Conservation (phyloP, 2,113 vertebrate genomes). For the Pelusios castaneus region DNA sequence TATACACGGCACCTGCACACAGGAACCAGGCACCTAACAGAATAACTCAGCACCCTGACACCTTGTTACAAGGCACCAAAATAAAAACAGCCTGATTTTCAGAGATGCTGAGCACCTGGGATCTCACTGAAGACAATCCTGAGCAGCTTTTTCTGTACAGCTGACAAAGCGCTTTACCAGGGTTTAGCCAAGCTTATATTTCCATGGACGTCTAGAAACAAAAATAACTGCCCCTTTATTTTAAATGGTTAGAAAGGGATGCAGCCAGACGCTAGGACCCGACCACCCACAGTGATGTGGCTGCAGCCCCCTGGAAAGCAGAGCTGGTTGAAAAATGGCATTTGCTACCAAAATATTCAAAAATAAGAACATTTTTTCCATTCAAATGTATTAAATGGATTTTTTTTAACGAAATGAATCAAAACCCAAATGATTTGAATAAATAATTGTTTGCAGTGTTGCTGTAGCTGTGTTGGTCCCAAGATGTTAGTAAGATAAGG, state of each 20-base stretch:
- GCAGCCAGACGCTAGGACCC: constrained; percentile 43
- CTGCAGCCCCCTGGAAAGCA: not conserved
- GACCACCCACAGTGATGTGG: constrained; percentile 23
- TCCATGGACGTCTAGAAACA: constrained; percentile 10
- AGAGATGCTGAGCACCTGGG: constrained; percentile 13
- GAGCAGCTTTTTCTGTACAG: constrained; percentile 42
- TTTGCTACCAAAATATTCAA: constrained; percentile 34
- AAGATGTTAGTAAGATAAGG: not conserved
- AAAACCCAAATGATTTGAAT: constrained; percentile 52
- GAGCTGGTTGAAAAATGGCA: constrained; percentile 2
- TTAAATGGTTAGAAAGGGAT: constrained; percentile 44
- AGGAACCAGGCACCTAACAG: not conserved
- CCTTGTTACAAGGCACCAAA: not conserved
- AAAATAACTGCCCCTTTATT: constrained; percentile 52
- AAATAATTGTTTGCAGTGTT: not conserved
- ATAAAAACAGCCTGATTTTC: constrained; percentile 46
- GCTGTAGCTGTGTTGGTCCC: not conserved
- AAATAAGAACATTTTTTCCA: not conserved
- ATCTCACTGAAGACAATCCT: constrained; percentile 32
- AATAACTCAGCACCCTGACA: constrained; percentile 47
- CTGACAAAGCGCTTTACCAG: constrained; percentile 6
- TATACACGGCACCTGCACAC: not conserved
- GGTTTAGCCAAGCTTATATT: not conserved
- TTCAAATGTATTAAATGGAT: constrained; percentile 5
- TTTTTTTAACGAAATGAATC: constrained; percentile 35